Percentiles rank a stretch among this genome's conserved stretches.
These are phyloP conservation scores for Peromyscus aztecus DNA, from an alignment of 2,797 vertebrate genomes.

Conservation along the genomic window DNA sequence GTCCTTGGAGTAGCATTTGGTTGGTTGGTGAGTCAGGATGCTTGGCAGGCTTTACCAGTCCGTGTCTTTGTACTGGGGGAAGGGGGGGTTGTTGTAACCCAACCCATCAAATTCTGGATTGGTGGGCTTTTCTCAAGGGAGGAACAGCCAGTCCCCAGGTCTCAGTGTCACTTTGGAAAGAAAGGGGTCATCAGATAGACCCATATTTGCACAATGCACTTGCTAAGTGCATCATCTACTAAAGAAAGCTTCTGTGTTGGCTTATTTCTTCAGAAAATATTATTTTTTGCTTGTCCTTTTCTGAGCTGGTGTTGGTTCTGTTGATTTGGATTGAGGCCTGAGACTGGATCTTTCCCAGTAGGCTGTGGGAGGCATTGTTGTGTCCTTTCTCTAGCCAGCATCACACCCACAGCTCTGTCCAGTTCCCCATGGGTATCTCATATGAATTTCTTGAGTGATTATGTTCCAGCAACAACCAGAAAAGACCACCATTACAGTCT, in stretches of 20 bases:
- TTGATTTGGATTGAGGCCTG: not conserved
- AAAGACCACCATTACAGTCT: not conserved
- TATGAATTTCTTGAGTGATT: not conserved
- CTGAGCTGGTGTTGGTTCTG: not conserved
- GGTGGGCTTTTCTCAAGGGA: not conserved
- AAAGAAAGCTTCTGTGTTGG: constrained; percentile 18
- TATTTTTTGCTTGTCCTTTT: constrained; percentile 36
- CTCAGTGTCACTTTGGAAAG: constrained; percentile 18
- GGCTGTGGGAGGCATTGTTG: not conserved
- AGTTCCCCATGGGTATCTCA: not conserved
- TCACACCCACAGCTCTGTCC: not conserved
- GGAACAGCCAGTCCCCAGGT: not conserved
- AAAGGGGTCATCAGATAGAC: not conserved
- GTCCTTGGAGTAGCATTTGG: not conserved
- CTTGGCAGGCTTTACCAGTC: not conserved
- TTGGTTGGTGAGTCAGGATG: not conserved
- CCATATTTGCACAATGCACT: not conserved
- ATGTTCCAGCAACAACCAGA: not conserved
- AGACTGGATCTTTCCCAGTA: not conserved
- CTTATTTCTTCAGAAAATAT: constrained; percentile 29
- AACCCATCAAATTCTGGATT: not conserved
- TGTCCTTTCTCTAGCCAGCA: not conserved
- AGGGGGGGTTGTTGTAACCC: not conserved
- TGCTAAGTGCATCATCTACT: not conserved
- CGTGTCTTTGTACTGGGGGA: not conserved